Percentiles rank a stretch among this genome's conserved stretches.
Evolutionary conservation across 2,797 vertebrate genomes (phyloP).

Genomic region (Phalloptychus januarius): DNA sequence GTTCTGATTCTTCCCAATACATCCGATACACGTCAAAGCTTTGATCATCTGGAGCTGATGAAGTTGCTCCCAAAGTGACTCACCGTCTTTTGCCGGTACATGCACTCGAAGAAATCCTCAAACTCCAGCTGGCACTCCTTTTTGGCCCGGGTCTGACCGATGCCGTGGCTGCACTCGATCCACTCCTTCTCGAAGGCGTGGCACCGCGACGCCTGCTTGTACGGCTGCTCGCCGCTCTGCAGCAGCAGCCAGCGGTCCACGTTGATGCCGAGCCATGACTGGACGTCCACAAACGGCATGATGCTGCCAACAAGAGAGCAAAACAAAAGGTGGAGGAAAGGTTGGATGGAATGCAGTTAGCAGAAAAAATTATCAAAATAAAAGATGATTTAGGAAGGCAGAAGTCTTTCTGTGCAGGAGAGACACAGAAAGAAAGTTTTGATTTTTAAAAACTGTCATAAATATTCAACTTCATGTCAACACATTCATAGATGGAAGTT

Average conservation of each 20-base stretch:
- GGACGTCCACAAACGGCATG: conserved; percentile 90
- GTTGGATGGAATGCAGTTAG: not conserved
- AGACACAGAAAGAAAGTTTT: not conserved
- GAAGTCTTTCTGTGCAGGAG: no score
- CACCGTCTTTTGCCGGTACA: conserved; percentile 85
- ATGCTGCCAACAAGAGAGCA: conserved; percentile 47
- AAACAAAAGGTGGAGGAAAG: not conserved
- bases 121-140: conserved; percentile 88
- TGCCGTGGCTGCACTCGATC: conserved; percentile 88
- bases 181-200: conserved; percentile 95
- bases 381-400: not conserved
- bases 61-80: not conserved
- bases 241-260: conserved; percentile 83
- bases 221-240: conserved; percentile 84
- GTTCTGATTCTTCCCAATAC: no score
- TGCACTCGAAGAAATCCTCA: conserved; percentile 91
- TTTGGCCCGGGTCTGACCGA: conserved; percentile 85
- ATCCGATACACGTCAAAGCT: not conserved
- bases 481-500: no score
- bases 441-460: no score
- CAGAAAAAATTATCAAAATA: not conserved
- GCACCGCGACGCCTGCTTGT: conserved; percentile 71
- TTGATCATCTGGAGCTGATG: not conserved
- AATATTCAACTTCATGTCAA: no score
- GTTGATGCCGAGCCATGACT: conserved; percentile 83